A percentile compares a stretch with the other conserved stretches of the same genome.
These are phyloP conservation scores for Pelodiscus sinensis DNA, from an alignment of 2,113 vertebrate genomes.

Conservation along the genomic window DNA sequence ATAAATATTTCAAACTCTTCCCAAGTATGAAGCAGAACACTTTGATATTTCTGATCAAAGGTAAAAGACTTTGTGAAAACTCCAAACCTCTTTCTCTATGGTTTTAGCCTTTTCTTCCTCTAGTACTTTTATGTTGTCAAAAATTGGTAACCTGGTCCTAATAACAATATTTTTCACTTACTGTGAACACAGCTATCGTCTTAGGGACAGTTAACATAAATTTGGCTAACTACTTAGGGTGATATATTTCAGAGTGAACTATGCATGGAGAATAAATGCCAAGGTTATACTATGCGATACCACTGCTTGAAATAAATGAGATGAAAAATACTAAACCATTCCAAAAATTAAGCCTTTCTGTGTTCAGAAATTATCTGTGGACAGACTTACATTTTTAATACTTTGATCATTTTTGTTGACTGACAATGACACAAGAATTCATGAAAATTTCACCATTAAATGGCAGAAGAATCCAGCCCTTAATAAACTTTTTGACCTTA, in stretches of 20 bases:
- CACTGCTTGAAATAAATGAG: neutral
- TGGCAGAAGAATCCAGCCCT: neutral
- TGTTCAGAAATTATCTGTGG: neutral
- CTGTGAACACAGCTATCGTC: constrained; percentile 30
- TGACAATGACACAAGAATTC: no score
- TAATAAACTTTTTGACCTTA: neutral
- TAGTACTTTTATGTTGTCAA: constrained; percentile 2
- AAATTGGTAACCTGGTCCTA: constrained; percentile 34
- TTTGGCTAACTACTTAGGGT: constrained; percentile 13
- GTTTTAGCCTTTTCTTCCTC: neutral
- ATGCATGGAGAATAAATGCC: neutral
- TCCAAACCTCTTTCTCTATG: neutral
- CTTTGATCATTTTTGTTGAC: neutral
- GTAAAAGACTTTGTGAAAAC: constrained; percentile 27
- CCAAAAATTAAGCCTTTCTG: neutral
- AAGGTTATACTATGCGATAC: constrained; percentile 12
- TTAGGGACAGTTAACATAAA: constrained; percentile 17
- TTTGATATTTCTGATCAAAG: constrained; percentile 70
- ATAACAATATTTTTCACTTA: constrained; percentile 39
- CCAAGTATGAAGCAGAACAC: constrained; percentile 31
- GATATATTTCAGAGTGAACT: constrained; percentile 5
- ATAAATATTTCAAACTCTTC: constrained; percentile 62
- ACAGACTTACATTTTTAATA: neutral
- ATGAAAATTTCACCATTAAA: neutral
- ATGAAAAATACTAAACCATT: neutral